These are phyloP conservation scores for Glaucomys volans DNA, from an alignment of 2,113 vertebrate genomes.

Conservation along the genomic window DNA sequence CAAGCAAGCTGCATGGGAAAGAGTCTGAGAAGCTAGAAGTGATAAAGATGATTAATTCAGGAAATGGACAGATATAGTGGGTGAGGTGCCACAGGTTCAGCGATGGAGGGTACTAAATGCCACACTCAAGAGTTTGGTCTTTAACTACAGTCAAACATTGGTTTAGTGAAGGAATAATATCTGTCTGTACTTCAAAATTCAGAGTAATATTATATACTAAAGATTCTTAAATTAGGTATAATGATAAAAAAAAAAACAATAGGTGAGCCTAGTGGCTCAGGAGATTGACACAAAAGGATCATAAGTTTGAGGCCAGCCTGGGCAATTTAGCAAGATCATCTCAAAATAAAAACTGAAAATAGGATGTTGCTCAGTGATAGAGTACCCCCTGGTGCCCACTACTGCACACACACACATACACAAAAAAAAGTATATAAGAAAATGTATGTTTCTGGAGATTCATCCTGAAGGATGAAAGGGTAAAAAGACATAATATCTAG, in stretches of 20 bases:
- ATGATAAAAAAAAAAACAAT: background rate
- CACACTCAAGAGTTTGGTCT: background rate
- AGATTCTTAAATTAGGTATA: background rate
- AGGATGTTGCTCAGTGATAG: too few species aligned
- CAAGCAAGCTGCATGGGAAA: background rate
- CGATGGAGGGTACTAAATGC: background rate
- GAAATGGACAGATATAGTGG: background rate
- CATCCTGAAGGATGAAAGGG: background rate
- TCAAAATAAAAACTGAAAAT: background rate
- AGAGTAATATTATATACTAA: background rate
- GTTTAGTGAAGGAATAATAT: background rate
- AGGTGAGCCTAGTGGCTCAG: background rate
- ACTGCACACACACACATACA: too few species aligned
- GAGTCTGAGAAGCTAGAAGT: background rate
- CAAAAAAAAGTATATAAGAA: background rate
- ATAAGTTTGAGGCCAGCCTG: background rate
- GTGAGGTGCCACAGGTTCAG: background rate
- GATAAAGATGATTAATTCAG: background rate
- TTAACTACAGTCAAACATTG: background rate
- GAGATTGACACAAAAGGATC: background rate
- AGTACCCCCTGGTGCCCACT: background rate
- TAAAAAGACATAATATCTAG: background rate
- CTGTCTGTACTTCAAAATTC: conserved; percentile 14
- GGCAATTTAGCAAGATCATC: background rate
- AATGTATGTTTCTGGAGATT: background rate